Conservation (phyloP, 2,888 invertebrate species). For the Calliphora vomitoria region DNA sequence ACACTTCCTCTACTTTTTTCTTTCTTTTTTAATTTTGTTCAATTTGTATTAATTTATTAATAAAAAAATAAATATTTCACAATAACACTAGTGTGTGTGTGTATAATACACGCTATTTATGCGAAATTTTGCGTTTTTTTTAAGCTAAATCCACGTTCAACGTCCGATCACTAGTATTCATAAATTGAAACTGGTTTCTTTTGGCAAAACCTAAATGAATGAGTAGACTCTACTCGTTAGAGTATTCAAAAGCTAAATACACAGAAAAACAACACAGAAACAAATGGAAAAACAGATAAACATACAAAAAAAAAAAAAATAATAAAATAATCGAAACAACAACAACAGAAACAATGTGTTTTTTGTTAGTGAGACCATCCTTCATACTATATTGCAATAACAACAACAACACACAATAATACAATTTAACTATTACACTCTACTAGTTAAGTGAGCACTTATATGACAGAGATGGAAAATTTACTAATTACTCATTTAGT, state of each 20-base stretch:
- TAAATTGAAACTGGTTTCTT: constrained; percentile 76
- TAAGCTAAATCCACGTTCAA: constrained; percentile 37
- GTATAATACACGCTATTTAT: constrained; percentile 29
- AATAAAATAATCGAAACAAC: constrained; percentile 19
- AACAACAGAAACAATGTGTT: constrained; percentile 16
- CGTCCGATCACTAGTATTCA: constrained; percentile 73
- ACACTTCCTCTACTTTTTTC: neutral
- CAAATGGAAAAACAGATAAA: constrained; percentile 51
- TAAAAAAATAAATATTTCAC: constrained; percentile 19
- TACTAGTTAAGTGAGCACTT: neutral
- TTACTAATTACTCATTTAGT: neutral
- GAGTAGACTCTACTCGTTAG: neutral
- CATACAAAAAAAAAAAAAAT: neutral
- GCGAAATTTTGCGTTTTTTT: constrained; percentile 30
- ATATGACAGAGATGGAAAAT: neutral
- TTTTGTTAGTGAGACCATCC: neutral
- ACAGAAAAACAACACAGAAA: constrained; percentile 29
- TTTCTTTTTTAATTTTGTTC: neutral
- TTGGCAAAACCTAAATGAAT: constrained; percentile 64
- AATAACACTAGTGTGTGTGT: constrained; percentile 32
- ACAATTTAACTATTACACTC: neutral
- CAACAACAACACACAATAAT: constrained; percentile 8
- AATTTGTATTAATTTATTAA: constrained; percentile 3
- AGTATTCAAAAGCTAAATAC: constrained; percentile 38
- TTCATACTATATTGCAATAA: neutral